These are phyloP conservation scores for Engraulis encrasicolus DNA, from an alignment of 2,113 vertebrate species.

Conservation along the genomic window DNA sequence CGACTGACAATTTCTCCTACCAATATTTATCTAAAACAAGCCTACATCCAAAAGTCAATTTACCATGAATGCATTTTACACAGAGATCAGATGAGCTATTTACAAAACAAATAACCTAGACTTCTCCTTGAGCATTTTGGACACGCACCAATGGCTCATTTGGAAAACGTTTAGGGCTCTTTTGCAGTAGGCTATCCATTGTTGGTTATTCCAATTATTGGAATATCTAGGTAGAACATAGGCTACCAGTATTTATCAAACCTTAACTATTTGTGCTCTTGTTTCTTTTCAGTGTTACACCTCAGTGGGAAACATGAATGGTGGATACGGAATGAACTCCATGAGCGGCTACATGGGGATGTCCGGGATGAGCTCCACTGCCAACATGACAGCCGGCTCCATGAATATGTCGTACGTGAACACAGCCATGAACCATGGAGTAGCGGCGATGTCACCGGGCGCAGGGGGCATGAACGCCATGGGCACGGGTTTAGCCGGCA, in stretches of 20 bases:
- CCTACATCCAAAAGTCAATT: neutral
- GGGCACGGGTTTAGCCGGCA: constrained; percentile 75
- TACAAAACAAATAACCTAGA: neutral
- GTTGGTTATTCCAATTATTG: neutral
- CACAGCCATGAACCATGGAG: constrained; percentile 81
- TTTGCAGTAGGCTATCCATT: neutral
- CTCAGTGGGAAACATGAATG: constrained; percentile 83
- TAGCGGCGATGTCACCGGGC: constrained; percentile 43
- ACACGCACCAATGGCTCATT: neutral
- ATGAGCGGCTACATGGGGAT: constrained; percentile 87
- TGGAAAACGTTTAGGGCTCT: neutral
- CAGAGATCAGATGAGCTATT: neutral
- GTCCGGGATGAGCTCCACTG: constrained; percentile 80
- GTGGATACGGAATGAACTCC: constrained; percentile 83
- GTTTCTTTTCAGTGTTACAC: constrained; percentile 78
- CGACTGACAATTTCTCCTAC: neutral
- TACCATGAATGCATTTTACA: neutral
- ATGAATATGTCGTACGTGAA: constrained; percentile 87
- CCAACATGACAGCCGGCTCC: constrained; percentile 79
- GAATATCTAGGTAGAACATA: too few species aligned
- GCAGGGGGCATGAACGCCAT: constrained; percentile 62
- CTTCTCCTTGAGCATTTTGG: neutral
- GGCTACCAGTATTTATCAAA: too few species aligned
- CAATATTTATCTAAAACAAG: constrained; percentile 22
- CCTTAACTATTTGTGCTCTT: neutral